Conservation (phyloP, 2,113 vertebrate species). For the Puma concolor region DNA sequence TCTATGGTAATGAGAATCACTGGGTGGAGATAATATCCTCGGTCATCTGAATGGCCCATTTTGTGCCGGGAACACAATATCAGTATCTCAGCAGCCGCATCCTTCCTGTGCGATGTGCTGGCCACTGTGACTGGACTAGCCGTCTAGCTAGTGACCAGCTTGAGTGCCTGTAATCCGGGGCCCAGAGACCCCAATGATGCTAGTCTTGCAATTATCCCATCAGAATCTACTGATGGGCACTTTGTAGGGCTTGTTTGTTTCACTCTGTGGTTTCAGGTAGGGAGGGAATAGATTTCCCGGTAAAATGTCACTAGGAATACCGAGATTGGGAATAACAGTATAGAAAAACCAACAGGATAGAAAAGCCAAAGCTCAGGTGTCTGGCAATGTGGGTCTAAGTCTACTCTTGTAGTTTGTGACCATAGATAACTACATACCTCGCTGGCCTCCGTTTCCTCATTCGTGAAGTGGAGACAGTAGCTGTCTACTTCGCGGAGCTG, state of each 20-base stretch:
- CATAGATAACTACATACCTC: neutral
- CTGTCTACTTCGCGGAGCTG: neutral
- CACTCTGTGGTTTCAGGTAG: neutral
- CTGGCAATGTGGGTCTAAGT: neutral
- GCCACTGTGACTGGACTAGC: neutral
- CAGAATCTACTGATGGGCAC: neutral
- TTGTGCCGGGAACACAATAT: neutral
- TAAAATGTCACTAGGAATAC: neutral
- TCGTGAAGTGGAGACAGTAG: neutral
- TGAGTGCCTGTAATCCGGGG: neutral
- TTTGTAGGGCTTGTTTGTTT: neutral
- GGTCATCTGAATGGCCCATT: neutral
- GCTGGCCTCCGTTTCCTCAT: neutral
- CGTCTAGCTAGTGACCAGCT: neutral
- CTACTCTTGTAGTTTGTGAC: neutral
- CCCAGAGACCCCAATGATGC: neutral
- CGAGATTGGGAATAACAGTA: neutral
- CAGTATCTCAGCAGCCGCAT: neutral
- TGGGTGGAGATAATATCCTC: neutral
- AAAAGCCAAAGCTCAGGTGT: neutral
- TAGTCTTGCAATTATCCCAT: neutral
- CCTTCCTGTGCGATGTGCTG: neutral
- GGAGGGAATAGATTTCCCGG: neutral
- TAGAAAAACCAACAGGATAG: neutral
- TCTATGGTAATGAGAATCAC: neutral